Conservation (phyloP, 1,140 invertebrate genomes). For the Heliconius congener region DNA sequence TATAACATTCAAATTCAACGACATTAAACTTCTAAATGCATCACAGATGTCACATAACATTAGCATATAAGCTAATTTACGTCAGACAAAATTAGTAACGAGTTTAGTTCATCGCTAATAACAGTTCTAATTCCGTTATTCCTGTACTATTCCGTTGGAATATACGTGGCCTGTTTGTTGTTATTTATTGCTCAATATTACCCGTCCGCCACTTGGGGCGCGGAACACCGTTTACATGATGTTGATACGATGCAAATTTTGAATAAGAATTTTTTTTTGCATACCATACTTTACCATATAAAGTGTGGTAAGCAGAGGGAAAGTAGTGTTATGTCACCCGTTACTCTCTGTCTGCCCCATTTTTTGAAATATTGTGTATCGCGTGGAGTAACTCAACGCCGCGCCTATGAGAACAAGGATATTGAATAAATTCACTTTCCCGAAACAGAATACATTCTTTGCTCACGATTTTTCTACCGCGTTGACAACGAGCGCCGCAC, state of each 20-base stretch:
- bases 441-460: too few species aligned
- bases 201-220: constrained; percentile 32
- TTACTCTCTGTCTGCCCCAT: too few species aligned
- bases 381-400: too few species aligned
- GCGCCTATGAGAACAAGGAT: too few species aligned
- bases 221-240: constrained; percentile 19
- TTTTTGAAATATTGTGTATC: too few species aligned
- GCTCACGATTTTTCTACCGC: too few species aligned
- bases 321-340: too few species aligned
- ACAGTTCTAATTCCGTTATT: constrained; percentile 37
- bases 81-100: constrained; percentile 33
- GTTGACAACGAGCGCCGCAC: too few species aligned
- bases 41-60: constrained; percentile 21
- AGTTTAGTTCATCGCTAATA: constrained; percentile 32
- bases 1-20: not conserved
- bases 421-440: too few species aligned
- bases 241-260: not conserved
- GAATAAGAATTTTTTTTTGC: too few species aligned
- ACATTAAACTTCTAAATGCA: constrained; percentile 7
- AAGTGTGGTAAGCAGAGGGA: too few species aligned
- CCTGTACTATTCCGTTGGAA: constrained; percentile 29
- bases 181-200: constrained; percentile 41
- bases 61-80: constrained; percentile 33
- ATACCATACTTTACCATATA: too few species aligned
- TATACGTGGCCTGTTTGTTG: constrained; percentile 38